These are phyloP conservation scores for Smutsia gigantea DNA, from an alignment of 2,797 vertebrate species.

Conservation along the genomic window DNA sequence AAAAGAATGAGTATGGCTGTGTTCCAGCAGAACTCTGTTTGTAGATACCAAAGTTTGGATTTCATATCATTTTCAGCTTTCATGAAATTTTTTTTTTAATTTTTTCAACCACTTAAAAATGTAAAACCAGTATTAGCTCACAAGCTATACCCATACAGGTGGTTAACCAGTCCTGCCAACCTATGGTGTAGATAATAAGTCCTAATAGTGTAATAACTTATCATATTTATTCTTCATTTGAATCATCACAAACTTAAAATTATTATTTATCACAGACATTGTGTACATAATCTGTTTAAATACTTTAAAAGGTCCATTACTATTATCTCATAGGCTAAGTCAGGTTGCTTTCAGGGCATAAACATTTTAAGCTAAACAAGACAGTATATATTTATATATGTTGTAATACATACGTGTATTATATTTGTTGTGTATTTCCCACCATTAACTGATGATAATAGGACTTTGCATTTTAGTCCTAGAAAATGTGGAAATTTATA, in stretches of 20 bases:
- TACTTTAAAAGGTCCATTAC: not conserved
- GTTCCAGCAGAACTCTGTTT: not conserved
- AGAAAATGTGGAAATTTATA: not conserved
- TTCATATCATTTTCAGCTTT: slow-evolving; percentile 1
- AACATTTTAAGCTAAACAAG: not conserved
- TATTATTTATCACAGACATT: not conserved
- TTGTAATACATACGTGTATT: not conserved
- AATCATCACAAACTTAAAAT: not conserved
- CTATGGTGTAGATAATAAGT: not conserved
- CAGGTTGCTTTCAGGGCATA: not conserved
- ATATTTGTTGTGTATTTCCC: not conserved
- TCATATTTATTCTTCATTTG: not conserved
- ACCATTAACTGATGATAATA: not conserved
- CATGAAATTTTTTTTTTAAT: not conserved
- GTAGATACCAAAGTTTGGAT: not conserved
- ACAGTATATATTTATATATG: not conserved
- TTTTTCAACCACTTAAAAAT: not conserved
- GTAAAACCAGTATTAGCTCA: not conserved
- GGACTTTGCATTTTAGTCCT: not conserved
- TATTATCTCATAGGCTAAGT: not conserved
- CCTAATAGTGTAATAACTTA: not conserved
- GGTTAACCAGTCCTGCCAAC: not conserved
- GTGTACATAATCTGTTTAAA: not conserved
- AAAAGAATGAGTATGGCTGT: not conserved
- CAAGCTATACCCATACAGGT: not conserved